phyloP scores from a whole-genome alignment of 2,888 invertebrate species.

The Leucoptera coffeella region DNA sequence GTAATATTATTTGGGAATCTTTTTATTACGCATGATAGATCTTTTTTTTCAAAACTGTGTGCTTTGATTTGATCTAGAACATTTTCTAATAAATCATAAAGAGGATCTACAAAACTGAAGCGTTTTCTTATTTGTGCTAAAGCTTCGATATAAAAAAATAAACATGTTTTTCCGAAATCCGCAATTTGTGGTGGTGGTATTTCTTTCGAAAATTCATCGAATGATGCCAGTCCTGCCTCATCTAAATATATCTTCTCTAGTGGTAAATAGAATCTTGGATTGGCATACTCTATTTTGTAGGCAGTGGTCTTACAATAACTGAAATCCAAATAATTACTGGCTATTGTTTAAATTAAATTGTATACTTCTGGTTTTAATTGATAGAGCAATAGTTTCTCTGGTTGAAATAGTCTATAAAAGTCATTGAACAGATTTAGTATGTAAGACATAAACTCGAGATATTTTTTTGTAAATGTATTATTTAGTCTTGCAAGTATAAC shows the following conservation, averaged over 20 bases:
- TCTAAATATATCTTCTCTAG: constrained; percentile 8
- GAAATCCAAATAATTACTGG: constrained; percentile 5
- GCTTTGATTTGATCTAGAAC: constrained; percentile 4
- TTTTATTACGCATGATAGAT: constrained; percentile 5
- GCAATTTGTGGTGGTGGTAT: constrained; percentile 5
- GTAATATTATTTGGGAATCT: constrained; percentile 5
- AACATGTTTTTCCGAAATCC: constrained; percentile 6
- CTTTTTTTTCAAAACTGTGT: constrained; percentile 7
- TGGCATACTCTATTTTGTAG: constrained; percentile 4
- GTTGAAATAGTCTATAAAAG: too few species aligned
- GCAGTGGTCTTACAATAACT: constrained; percentile 5
- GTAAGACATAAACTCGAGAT: constrained; percentile 8
- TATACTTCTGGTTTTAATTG: constrained; percentile 6
- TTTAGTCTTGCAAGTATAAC: too few species aligned
- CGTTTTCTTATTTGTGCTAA: constrained; percentile 7
- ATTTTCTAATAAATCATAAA: constrained; percentile 4
- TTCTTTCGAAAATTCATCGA: constrained; percentile 7
- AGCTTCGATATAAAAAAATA: constrained; percentile 7
- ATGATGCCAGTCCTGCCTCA: constrained; percentile 5
- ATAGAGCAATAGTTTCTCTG: constrained; percentile 5
- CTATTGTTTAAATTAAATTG: constrained; percentile 4
- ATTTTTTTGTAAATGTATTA: constrained; percentile 6
- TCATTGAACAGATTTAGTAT: constrained; percentile 3
- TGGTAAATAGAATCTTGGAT: constrained; percentile 6
- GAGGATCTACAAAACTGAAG: constrained; percentile 6